phyloP scores from a whole-genome alignment of 2,888 invertebrate species.

The Elegia similella region DNA sequence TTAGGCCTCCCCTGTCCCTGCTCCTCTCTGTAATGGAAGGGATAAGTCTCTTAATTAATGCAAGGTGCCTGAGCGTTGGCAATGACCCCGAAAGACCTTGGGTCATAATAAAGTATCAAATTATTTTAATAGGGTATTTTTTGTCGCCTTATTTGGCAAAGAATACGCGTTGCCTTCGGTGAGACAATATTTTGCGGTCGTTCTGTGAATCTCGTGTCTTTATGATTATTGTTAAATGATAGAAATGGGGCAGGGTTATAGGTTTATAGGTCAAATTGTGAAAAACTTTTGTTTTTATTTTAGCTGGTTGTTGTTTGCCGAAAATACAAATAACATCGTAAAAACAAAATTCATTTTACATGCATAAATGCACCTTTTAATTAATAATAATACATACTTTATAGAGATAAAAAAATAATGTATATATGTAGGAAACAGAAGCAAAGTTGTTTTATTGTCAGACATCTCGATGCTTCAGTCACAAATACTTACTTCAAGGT shows the following conservation, averaged over 20 bases:
- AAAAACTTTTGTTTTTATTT: not conserved
- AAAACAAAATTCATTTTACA: too few relatives aligned
- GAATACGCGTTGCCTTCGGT: not conserved
- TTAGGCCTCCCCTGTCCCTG: slow-evolving; percentile 34
- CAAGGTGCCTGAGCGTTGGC: slow-evolving; percentile 44
- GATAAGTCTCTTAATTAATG: slow-evolving; percentile 61
- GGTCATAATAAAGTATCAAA: slow-evolving; percentile 10
- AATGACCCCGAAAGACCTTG: slow-evolving; percentile 27
- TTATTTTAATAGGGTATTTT: slow-evolving; percentile 11
- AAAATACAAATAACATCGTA: too few relatives aligned
- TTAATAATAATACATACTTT: too few relatives aligned
- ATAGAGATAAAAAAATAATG: too few relatives aligned
- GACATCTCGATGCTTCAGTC: too few relatives aligned
- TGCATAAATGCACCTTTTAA: too few relatives aligned
- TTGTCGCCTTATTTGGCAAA: slow-evolving; percentile 12
- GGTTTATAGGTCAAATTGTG: not conserved
- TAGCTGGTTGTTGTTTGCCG: not conserved
- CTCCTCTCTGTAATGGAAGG: slow-evolving; percentile 47
- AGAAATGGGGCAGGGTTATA: not conserved
- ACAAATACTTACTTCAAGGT: too few relatives aligned
- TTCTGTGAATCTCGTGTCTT: not conserved
- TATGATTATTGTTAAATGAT: not conserved
- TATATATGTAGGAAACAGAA: too few relatives aligned
- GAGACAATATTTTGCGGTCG: not conserved
- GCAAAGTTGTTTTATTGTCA: too few relatives aligned